phyloP scores from a whole-genome alignment of 2,888 invertebrate genomes.

The Hydroisotoma schaefferi region DNA sequence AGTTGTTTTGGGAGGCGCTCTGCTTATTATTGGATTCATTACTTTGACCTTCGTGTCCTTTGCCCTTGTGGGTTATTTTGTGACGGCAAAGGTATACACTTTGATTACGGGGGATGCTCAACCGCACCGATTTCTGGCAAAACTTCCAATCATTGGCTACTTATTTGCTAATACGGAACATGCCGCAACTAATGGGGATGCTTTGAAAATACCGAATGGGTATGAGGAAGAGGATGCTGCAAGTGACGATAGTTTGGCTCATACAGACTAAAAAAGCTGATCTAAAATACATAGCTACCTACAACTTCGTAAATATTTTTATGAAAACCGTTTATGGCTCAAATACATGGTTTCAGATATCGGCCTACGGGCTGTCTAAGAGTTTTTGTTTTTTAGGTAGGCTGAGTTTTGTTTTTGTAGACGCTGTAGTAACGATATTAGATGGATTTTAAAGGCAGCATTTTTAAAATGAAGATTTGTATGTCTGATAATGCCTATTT shows the following conservation, averaged over 20 bases:
- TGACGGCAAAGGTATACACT: slow-evolving; percentile 33
- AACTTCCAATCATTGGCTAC: slow-evolving; percentile 33
- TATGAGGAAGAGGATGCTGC: slow-evolving; percentile 29
- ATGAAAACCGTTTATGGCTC: too few species aligned
- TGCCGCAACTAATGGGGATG: slow-evolving; percentile 35
- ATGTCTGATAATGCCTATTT: too few species aligned
- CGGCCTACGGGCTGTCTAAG: too few species aligned
- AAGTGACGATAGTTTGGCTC: slow-evolving; percentile 43
- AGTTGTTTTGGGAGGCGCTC: slow-evolving; percentile 32
- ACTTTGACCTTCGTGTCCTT: slow-evolving; percentile 34
- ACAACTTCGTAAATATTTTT: too few species aligned
- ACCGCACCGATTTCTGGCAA: slow-evolving; percentile 29
- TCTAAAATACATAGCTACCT: too few species aligned
- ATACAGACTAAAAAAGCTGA: slow-evolving; percentile 39
- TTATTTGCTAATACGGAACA: slow-evolving; percentile 35
- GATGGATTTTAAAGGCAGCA: too few species aligned
- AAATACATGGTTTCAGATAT: too few species aligned
- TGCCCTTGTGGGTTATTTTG: slow-evolving; percentile 32
- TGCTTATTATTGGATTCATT: slow-evolving; percentile 35
- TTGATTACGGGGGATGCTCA: slow-evolving; percentile 30
- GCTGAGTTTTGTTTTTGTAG: too few species aligned
- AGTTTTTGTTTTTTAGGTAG: too few species aligned
- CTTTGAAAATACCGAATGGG: slow-evolving; percentile 37
- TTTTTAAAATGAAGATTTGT: too few species aligned
- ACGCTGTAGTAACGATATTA: too few species aligned